These are phyloP conservation scores for Branchipolynoe longqiensis DNA, from an alignment of 2,888 invertebrate species.

Conservation along the genomic window DNA sequence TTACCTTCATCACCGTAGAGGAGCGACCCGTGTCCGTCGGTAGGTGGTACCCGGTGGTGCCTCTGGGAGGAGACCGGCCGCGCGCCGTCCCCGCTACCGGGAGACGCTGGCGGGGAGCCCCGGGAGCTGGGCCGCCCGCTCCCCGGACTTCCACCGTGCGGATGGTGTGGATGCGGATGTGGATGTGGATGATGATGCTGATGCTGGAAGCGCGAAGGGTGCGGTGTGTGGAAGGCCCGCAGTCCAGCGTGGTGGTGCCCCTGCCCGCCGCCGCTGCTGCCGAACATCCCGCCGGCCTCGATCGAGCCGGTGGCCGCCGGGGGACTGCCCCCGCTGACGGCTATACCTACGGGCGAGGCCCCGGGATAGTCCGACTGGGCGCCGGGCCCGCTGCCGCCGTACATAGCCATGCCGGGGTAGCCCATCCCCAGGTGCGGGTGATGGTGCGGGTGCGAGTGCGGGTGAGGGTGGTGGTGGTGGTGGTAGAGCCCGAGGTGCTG, in stretches of 20 bases:
- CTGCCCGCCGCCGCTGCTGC: background rate
- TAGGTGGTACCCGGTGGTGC: background rate
- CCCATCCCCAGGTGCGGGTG: background rate
- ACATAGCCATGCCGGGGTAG: background rate
- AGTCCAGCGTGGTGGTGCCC: background rate
- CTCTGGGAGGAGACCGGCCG: background rate
- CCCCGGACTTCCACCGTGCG: background rate
- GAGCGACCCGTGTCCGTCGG: background rate
- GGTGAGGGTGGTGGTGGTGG: background rate
- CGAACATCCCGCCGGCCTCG: background rate
- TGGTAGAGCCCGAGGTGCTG: background rate
- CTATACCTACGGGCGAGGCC: no score
- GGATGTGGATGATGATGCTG: no score
- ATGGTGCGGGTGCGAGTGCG: slow-evolving; percentile 4
- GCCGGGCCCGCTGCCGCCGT: background rate
- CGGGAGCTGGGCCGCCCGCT: background rate
- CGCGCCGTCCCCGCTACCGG: background rate
- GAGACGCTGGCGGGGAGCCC: slow-evolving; percentile 40
- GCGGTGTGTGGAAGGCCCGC: slow-evolving; percentile 20
- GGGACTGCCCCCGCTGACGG: no score
- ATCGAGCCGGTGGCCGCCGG: background rate
- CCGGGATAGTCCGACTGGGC: no score
- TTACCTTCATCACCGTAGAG: background rate
- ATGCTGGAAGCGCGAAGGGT: background rate
- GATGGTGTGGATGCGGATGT: background rate